Percentiles rank a stretch among this genome's conserved stretches.
phyloP scores from a whole-genome alignment of 2,797 vertebrate genomes.

The Aulostomus chinensis region DNA sequence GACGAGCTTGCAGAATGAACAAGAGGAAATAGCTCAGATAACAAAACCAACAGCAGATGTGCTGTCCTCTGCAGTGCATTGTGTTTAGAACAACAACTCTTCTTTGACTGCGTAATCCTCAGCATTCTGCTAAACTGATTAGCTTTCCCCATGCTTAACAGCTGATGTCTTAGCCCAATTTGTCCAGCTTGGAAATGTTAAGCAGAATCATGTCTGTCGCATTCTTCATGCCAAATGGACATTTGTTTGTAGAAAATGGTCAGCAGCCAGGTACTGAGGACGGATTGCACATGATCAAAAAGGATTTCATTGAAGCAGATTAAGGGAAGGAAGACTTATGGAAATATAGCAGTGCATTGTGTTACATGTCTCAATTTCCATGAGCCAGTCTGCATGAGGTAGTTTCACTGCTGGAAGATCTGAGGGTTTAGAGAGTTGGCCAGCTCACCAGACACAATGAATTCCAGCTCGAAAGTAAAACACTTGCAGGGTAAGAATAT shows the following conservation, averaged over 20 bases:
- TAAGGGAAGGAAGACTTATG: constrained; percentile 54
- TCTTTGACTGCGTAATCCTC: constrained; percentile 62
- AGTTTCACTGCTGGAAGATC: constrained; percentile 31
- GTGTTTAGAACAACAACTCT: constrained; percentile 51
- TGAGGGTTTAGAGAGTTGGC: constrained; percentile 31
- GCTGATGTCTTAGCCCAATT: constrained; percentile 63
- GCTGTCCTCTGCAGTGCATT: constrained; percentile 43
- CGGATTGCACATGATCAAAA: constrained; percentile 62
- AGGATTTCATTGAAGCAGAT: constrained; percentile 61
- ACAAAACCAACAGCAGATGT: constrained; percentile 55
- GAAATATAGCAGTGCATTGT: constrained; percentile 50
- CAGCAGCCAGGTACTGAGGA: constrained; percentile 60
- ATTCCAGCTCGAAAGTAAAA: constrained; percentile 21
- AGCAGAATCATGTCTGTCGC: constrained; percentile 48
- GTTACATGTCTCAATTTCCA: constrained; percentile 36
- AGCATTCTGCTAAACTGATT: constrained; percentile 66
- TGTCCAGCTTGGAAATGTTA: constrained; percentile 62
- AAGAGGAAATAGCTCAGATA: constrained; percentile 43
- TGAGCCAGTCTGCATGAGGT: constrained; percentile 29
- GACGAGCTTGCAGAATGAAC: constrained; percentile 45
- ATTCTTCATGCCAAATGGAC: constrained; percentile 54
- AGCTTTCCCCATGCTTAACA: constrained; percentile 58
- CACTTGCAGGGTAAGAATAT: no score
- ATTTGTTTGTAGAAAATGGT: constrained; percentile 60
- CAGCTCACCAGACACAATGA: constrained; percentile 21